A percentile compares a stretch with the other conserved stretches of the same genome.
Conservation (phyloP, 2,113 vertebrate genomes). For the Pseudorectes ferrugineus region DNA sequence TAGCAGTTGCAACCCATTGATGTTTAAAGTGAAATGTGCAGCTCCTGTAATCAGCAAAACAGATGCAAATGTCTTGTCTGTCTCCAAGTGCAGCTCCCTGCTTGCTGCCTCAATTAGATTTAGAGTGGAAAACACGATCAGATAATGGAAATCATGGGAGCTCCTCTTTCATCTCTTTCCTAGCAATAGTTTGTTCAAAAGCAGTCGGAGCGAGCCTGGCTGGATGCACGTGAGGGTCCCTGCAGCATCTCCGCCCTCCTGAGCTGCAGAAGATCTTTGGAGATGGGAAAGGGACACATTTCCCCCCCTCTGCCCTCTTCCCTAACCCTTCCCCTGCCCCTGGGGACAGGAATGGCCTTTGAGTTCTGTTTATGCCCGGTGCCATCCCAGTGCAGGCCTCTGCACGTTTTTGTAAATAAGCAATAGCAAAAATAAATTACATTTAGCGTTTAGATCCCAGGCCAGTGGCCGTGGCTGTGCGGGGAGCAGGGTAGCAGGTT, state of each 20-base stretch:
- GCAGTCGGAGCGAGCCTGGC: not conserved
- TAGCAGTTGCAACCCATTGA: slow-evolving; percentile 47
- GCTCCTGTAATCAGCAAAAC: slow-evolving; percentile 27
- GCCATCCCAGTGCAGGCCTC: not conserved
- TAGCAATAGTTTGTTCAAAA: not conserved
- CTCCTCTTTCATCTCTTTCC: not conserved
- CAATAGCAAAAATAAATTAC: not conserved
- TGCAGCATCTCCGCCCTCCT: fast-evolving
- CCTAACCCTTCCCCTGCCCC: not conserved
- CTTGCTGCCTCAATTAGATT: not conserved
- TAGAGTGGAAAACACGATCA: not conserved
- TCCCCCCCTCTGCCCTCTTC: fast-evolving
- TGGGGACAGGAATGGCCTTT: not conserved
- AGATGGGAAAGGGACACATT: not conserved
- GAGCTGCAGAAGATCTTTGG: not conserved
- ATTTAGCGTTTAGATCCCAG: not conserved
- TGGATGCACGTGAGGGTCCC: fast-evolving
- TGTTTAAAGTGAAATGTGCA: slow-evolving; percentile 38
- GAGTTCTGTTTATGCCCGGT: fast-evolving
- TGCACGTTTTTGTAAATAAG: not conserved
- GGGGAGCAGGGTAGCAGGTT: not conserved
- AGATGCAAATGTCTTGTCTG: slow-evolving; percentile 21
- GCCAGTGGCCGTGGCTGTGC: not conserved
- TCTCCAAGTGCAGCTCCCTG: not conserved
- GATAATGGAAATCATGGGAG: not conserved